Evolutionary conservation across 2,797 vertebrate genomes (phyloP).

Genomic region (Pagetopsis macropterus): DNA sequence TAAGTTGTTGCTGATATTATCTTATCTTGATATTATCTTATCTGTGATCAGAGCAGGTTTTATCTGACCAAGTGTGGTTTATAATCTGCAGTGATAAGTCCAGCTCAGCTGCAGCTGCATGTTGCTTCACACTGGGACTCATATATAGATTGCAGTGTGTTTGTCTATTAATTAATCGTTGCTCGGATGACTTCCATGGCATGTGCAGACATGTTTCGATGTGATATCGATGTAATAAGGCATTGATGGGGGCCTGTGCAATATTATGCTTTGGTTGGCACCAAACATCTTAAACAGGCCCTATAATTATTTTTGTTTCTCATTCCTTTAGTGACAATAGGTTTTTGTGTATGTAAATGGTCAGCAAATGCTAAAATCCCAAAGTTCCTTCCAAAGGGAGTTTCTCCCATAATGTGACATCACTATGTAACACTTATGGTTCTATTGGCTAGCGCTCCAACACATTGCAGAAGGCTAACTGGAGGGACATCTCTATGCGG

Average conservation of each 20-base stretch:
- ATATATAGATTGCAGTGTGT: background rate
- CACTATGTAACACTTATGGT: too few species aligned
- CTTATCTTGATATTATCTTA: constrained; percentile 45
- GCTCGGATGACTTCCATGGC: background rate
- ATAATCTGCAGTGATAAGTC: constrained; percentile 27
- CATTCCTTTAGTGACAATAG: too few species aligned
- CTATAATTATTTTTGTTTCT: too few species aligned
- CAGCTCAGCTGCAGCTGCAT: background rate
- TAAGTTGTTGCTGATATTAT: background rate
- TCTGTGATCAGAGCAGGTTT: constrained; percentile 19
- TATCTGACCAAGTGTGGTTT: constrained; percentile 41
- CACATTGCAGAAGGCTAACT: too few species aligned
- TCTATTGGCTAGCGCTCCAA: too few species aligned
- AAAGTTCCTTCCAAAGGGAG: too few species aligned
- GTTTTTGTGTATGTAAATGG: too few species aligned
- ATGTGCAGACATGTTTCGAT: background rate
- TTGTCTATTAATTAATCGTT: constrained; percentile 4
- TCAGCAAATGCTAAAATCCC: too few species aligned
- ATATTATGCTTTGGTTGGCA: background rate
- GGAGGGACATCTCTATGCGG: too few species aligned
- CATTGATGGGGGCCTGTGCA: background rate
- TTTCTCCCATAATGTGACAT: too few species aligned
- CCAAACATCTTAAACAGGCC: background rate
- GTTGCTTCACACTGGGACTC: background rate
- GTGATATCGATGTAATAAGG: background rate